These are phyloP conservation scores for Drosophila arawakana DNA, from an alignment of 1,140 invertebrate species.

Conservation along the genomic window DNA sequence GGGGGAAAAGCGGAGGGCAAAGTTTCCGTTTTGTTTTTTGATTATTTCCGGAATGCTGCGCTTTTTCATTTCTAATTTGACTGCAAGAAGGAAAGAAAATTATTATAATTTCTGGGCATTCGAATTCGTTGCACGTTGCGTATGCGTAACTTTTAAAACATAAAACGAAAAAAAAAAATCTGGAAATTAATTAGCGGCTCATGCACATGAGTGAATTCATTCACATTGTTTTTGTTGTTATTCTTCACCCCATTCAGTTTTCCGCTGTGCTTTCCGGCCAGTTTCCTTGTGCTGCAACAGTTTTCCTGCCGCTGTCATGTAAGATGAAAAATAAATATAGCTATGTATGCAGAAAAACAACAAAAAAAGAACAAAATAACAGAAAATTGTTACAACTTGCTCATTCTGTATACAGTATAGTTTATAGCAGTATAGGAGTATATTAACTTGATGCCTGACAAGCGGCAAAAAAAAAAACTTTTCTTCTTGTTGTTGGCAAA, in stretches of 20 bases:
- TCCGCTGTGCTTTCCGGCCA: conserved; percentile 37
- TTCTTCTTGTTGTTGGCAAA: conserved; percentile 30
- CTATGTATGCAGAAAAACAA: neutral
- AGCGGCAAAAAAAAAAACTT: conserved; percentile 44
- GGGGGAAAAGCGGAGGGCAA: neutral
- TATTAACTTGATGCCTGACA: conserved; percentile 73
- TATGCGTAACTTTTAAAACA: conserved; percentile 55
- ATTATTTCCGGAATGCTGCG: conserved; percentile 58
- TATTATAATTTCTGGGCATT: conserved; percentile 56
- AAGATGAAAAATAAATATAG: conserved; percentile 62
- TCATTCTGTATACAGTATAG: conserved; percentile 40
- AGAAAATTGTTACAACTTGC: conserved; percentile 70
- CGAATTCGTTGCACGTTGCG: conserved; percentile 52
- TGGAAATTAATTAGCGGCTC: conserved; percentile 70
- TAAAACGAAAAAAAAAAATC: neutral
- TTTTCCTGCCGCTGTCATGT: conserved; percentile 51
- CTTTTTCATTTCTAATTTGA: conserved; percentile 46
- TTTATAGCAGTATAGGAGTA: no score
- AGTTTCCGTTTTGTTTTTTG: conserved; percentile 54
- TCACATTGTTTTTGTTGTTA: conserved; percentile 4
- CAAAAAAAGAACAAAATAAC: conserved; percentile 22
- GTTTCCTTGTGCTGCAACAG: conserved; percentile 12
- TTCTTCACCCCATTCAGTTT: conserved; percentile 1
- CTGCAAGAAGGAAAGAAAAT: conserved; percentile 31
- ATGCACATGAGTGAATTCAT: conserved; percentile 39